These are phyloP conservation scores for Luffia ferchaultella DNA, from an alignment of 2,888 invertebrate species.

Conservation along the genomic window DNA sequence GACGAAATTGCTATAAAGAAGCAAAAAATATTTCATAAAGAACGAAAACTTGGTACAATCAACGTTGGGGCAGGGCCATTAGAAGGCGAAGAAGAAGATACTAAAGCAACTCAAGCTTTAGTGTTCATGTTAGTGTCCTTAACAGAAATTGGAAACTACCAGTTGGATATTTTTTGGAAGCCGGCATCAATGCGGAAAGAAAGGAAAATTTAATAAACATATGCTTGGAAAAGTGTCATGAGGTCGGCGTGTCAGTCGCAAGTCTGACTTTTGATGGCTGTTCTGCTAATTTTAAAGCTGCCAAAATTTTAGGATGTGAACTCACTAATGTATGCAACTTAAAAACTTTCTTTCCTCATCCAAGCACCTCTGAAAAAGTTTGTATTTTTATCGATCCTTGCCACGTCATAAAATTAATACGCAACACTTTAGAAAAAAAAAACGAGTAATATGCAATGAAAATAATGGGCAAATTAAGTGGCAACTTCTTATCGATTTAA, in stretches of 20 bases:
- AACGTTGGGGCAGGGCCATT: constrained; percentile 18
- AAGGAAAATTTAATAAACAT: constrained; percentile 7
- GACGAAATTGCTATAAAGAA: constrained; percentile 11
- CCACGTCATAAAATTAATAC: constrained; percentile 10
- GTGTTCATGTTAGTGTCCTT: constrained; percentile 6
- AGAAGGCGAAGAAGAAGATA: constrained; percentile 14
- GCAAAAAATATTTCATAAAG: constrained; percentile 15
- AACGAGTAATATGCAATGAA: constrained; percentile 5
- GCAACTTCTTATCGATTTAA: constrained; percentile 1
- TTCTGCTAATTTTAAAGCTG: constrained; percentile 8
- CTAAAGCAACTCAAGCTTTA: constrained; percentile 15
- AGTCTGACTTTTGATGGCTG: constrained; percentile 9
- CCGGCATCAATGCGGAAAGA: constrained; percentile 5
- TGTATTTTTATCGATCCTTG: constrained; percentile 8
- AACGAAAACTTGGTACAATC: constrained; percentile 15
- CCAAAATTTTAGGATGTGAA: constrained; percentile 16
- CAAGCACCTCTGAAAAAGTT: constrained; percentile 5
- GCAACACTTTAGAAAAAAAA: constrained; percentile 8
- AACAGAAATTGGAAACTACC: constrained; percentile 15
- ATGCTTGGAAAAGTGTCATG: constrained; percentile 7
- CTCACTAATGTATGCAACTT: constrained; percentile 11
- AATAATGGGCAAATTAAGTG: constrained; percentile 1
- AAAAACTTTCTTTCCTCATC: constrained; percentile 17
- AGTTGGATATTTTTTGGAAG: constrained; percentile 11
- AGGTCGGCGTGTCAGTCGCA: constrained; percentile 8